Conservation (phyloP, 2,888 invertebrate genomes). For the Mythimna albipuncta region DNA sequence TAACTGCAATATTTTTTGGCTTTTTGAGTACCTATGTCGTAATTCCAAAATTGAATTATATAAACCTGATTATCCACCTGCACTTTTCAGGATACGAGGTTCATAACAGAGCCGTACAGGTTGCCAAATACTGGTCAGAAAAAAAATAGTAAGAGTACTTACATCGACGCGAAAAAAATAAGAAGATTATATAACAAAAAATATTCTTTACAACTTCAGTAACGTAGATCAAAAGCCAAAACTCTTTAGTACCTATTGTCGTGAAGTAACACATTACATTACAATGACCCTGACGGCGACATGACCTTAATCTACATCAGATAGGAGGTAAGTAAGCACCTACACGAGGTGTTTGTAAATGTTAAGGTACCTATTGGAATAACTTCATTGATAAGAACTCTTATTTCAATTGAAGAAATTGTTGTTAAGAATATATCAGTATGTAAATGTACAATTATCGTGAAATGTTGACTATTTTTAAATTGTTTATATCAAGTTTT, state of each 20-base stretch:
- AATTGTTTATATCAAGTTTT: background rate
- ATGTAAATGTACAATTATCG: background rate
- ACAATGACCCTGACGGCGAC: slow-evolving; percentile 36
- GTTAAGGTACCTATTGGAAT: slow-evolving; percentile 22
- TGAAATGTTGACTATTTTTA: background rate
- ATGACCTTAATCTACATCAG: slow-evolving; percentile 51
- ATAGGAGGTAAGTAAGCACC: slow-evolving; percentile 4
- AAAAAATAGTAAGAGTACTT: too few relatives aligned
- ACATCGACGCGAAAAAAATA: too few relatives aligned
- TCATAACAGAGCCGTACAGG: too few relatives aligned
- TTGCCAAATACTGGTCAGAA: too few relatives aligned
- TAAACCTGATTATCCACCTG: too few relatives aligned
- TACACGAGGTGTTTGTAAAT: slow-evolving; percentile 11
- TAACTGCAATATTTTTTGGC: background rate
- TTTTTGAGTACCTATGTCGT: background rate
- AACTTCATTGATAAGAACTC: slow-evolving; percentile 2
- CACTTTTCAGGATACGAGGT: too few relatives aligned
- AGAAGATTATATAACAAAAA: background rate
- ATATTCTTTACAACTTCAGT: background rate
- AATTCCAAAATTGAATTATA: background rate
- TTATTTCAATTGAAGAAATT: background rate
- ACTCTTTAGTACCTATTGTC: background rate
- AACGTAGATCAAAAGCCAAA: background rate
- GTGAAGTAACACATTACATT: slow-evolving; percentile 24
- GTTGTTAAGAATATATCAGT: background rate